phyloP scores from a whole-genome alignment of 2,888 invertebrate genomes.

The Acrocyrtus sp. region DNA sequence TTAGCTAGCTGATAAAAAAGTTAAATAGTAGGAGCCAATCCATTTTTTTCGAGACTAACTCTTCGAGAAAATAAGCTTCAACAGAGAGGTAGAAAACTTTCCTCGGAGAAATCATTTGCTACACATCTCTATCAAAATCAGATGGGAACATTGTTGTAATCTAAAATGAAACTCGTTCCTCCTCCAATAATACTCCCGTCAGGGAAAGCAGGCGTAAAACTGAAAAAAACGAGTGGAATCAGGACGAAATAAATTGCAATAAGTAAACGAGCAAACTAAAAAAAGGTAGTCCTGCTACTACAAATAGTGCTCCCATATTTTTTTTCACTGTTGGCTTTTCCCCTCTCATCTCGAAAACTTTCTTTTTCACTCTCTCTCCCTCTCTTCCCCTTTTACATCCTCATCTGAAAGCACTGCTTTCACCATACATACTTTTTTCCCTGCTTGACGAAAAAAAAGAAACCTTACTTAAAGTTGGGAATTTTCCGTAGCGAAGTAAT shows the following conservation, averaged over 20 bases:
- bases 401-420: too few species aligned
- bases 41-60: conserved; percentile 7
- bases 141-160: conserved; percentile 31
- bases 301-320: background rate
- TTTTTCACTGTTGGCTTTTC: background rate
- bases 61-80: background rate
- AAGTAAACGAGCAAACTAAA: background rate
- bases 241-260: conserved; percentile 11
- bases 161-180: conserved; percentile 23
- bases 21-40: conserved; percentile 5
- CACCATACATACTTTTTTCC: conserved; percentile 16
- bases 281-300: background rate
- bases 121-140: conserved; percentile 45
- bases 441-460: too few species aligned
- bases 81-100: background rate
- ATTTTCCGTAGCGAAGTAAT: background rate
- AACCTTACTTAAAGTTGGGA: too few species aligned
- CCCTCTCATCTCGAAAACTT: background rate
- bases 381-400: background rate
- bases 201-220: background rate
- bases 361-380: too few species aligned
- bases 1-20: background rate
- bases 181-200: background rate
- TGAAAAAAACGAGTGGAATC: conserved; percentile 4
- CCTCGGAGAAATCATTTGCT: conserved; percentile 42